Evolutionary conservation across 1,140 invertebrate genomes (phyloP), one percentile per base, ranked within the genome.

Genomic region (Saxidomus purpurata): DNA sequence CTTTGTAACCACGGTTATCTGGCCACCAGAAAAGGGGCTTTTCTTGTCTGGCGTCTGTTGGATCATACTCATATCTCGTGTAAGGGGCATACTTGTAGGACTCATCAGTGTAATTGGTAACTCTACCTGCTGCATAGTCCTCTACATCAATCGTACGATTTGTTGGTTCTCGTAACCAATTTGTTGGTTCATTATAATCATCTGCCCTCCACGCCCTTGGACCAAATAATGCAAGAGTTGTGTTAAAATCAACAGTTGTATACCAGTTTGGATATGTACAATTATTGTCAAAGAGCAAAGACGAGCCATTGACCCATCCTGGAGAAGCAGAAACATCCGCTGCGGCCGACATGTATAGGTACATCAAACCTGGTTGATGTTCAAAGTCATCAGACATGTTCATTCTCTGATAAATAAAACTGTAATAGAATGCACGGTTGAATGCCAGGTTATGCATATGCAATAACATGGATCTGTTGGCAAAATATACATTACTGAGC

Each of bases 281-380:
- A 94, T 99, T 99, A 0, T 98, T 98, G 28, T 98, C 97, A 94
- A 99, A 99, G 95, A 99, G 99, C 86, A 99, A 97, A 0, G 98
- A 97, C 94, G 98, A 98, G 74, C 98, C 98, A 96, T 99, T 99
- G 83, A 99, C 97, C 90, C 98, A 94, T 17, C 94, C 97, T 0
- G 97, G 97, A 96, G 99, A 99, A 0, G 98, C 97, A 0, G 98
- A 98, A 0, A 99, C 98, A 96, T 99, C 99, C 0, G 99, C 98
- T 0, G 99, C 98, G 0, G 98, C 98, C 0, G 98, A 99, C 28
- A 99, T 96, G 94, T 99, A 99, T 94, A 99, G 99, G 94, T 99
- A 99, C 98, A 99, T 99, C 97, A 99, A 98, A 82, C 99, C 99
- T 0, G 99, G 99, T 96, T 99, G 98, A 90, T 98, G 98, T 0